Evolutionary conservation across 2,797 vertebrate species (phyloP), one percentile per base, ranked within the genome.

Genomic region (Stomatorhinus walkeri): DNA sequence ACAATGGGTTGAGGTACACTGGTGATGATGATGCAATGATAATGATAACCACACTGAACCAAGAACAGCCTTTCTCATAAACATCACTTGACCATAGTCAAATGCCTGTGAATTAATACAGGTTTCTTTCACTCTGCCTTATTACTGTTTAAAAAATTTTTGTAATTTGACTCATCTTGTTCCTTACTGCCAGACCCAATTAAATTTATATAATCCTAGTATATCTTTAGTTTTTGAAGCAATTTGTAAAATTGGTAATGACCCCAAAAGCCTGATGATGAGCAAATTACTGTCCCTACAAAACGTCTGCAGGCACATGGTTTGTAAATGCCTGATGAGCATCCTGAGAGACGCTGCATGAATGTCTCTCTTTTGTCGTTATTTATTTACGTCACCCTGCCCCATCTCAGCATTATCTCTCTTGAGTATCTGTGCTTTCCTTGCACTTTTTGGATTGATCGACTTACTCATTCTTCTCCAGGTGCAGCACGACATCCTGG

Each of bases 391-490:
- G 1, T 72, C 64, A 36, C 28, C 64, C 16, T n/a, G 79, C 40
- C 16, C 43, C 43, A 48, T n/a, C 19, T n/a, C 36, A 22, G 19
- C 3, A 43, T 83, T n/a, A 22, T 48, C 36, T 8, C 40, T n/a
- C 36, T 14, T 6, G 14, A 40, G 19, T 22, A n/a, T 48, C 10
- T 83, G n/a, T 9, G 40, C 4, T 46, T 12, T 48, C 79, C 40
- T 43, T 83, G 79, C 43, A 46, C 10, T 46, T 24, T 40, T 52
- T 40, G 46, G 32, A 6, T 14, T 90, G 24, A 72, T 19, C 90
- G 24, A 72, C 94, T 89, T 91, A 96, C 96, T 91, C 89, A 40
- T 95, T 96, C 91, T 89, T 95, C 90, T 95, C 89, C 0, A 96
- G 94, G 1, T 95, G 92, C 92, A 96, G 91, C 90, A 95, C 93